Percentiles rank a stretch among this genome's conserved stretches.
Evolutionary conservation across 2,797 vertebrate genomes (phyloP).

Genomic region (Premnoplex brunnescens): DNA sequence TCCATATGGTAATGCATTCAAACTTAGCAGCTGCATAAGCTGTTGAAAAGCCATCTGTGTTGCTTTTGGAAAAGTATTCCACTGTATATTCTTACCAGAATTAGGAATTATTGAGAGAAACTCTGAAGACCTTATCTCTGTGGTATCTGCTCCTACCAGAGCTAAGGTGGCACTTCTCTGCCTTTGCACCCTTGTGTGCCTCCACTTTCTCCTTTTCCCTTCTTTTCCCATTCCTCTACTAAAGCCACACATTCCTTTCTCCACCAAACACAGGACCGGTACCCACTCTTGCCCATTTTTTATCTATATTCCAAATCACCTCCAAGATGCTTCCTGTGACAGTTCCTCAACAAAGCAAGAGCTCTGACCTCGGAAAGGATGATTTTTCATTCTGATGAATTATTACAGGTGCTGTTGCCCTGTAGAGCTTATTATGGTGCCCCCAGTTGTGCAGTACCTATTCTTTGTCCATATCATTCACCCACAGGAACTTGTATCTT

Average conservation of each 20-base stretch:
- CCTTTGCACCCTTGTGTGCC: not conserved
- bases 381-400: not conserved
- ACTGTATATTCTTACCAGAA: not conserved
- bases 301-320: not conserved
- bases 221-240: not conserved
- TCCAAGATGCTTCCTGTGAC: not conserved
- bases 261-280: not conserved
- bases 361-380: not conserved
- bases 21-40: not conserved
- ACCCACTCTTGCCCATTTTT: not conserved
- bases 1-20: not conserved
- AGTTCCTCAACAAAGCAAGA: not conserved
- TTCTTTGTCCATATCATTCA: not conserved
- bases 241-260: not conserved
- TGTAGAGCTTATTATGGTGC: not conserved
- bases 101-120: not conserved
- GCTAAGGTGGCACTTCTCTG: not conserved
- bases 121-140: not conserved
- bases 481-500: not conserved
- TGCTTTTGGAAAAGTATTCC: not conserved
- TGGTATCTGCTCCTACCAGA: not conserved
- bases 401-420: not conserved
- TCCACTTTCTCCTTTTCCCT: not conserved
- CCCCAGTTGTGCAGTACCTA: not conserved
- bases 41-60: not conserved